Base-by-base conservation (phyloP, 2,797 vertebrate genomes). In the Pseudomugil tenellus region DNA sequence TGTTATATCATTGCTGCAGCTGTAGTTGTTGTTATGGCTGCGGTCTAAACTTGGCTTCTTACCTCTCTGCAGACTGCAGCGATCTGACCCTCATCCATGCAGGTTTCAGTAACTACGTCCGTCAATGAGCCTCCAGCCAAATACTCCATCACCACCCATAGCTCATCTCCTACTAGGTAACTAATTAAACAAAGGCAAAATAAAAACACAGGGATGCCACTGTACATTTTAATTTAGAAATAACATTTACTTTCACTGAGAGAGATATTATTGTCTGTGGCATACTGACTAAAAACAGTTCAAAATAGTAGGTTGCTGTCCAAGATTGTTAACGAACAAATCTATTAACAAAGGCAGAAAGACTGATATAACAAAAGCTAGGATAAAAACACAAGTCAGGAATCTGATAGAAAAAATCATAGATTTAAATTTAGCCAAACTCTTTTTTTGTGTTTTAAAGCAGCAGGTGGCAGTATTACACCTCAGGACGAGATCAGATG, bases 71-170 rank as follows among this genome's bases (percentile, higher is more conserved):
- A 99, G 80, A 99, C 97, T 39, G 97, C 97, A 68, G 98, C 98
- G 56, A 99, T 99, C 93, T 99, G 97, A 71, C 97, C 98, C 89
- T 99, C 97, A 35, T 99, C 98, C 98, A 99, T 99, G 80, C 97
- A 98, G 0, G 97, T 99, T 92, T 98, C 97, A 0, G 98, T 99
- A 79, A 99, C 97, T 39, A 99, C 98, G 60, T 99, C 97, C 0
- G 97, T 98, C 80, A 99, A 84, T 2, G 97, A 99, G 62, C 98
- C 97, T 37, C 98, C 98, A 6, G 97, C 97, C 93, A 99, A 91
- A 87, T 99, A 99, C 65, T 99, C 98, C 98, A 99, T 99, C 81
- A 99, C 97, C 69, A 99, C 98, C 97, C 97, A 99, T 16, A 99
- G 92, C 76, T 99, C 97, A 74, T 99, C 98, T 54, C 97, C 97